Evolutionary conservation across 1,140 invertebrate species (phyloP).

Genomic region (Galendromus occidentalis): DNA sequence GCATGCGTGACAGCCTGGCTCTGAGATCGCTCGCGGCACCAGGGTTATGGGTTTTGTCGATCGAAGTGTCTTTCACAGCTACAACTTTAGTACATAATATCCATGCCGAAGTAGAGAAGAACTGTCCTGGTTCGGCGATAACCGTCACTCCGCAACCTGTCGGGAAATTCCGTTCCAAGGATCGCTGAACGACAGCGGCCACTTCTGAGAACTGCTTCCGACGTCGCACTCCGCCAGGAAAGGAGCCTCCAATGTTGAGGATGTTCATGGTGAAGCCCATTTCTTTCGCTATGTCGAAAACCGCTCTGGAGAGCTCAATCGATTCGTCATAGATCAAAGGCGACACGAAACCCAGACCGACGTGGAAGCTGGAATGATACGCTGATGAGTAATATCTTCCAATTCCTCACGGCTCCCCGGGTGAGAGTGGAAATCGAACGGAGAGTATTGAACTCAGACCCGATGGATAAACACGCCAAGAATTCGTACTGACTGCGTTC

Average conservation of each 20-base stretch:
- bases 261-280: slow-evolving; percentile 47
- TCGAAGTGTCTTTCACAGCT: slow-evolving; percentile 18
- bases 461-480: no score
- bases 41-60: not conserved
- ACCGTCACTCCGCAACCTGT: slow-evolving; percentile 23
- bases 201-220: slow-evolving; percentile 14
- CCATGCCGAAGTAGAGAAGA: slow-evolving; percentile 31
- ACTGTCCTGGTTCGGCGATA: slow-evolving; percentile 33
- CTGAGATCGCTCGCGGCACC: not conserved
- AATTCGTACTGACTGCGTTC: slow-evolving; percentile 20
- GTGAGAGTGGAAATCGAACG: not conserved
- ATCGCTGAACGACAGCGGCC: slow-evolving; percentile 18
- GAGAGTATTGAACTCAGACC: no score
- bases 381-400: no score
- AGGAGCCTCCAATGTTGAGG: slow-evolving; percentile 66
- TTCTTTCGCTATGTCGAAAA: slow-evolving; percentile 49
- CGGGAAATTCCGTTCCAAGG: slow-evolving; percentile 30
- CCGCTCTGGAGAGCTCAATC: slow-evolving; percentile 22
- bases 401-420: not conserved
- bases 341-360: slow-evolving; percentile 13
- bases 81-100: slow-evolving; percentile 30
- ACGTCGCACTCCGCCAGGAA: slow-evolving; percentile 45
- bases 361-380: slow-evolving; percentile 11
- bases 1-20: not conserved
- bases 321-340: slow-evolving; percentile 14